Base-by-base conservation (phyloP, 2,113 vertebrate species). In the Vidua chalybeata region DNA sequence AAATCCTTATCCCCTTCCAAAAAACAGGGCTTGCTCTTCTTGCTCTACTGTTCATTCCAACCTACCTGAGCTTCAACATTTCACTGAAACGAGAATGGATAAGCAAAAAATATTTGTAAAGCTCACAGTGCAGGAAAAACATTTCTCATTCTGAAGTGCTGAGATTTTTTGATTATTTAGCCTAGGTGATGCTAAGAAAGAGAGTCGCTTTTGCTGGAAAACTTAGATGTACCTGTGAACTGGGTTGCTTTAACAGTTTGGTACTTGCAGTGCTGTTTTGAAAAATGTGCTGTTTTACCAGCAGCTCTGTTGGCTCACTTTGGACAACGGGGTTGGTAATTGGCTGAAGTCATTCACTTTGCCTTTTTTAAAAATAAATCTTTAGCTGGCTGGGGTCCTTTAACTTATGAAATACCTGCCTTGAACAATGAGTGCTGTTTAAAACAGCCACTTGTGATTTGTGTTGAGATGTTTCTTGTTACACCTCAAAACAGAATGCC, bases 261-360 rank as follows among this genome's bases (percentile, higher is more conserved):
- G 21, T 23, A 22, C 7, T 82, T 85, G 20, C 5, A 43, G 8
- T 39, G 23, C 0, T 6, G 5, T 21, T 81, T 85, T 0, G 0
- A 64, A 89, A 74, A n/a, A 54, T 1, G 3, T 8, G 1, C 12
- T 54, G 5, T 45, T 77, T 18, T 46, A 52, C 12, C 13, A 39
- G n/a, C 4, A 1, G 31, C 23, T 20, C 18, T 43, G 4, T 68
- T 3, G 31, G 23, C 21, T 71, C 19, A 27, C 21, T 63, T 51
- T 62, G 41, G 22, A 30, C 31, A 55, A 20, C 1, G 10, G 10
- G 11, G 2, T 39, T 78, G 28, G 10, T 76, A 35, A 55, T 46
- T 39, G 4, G 58, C 28, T 67, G 45, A 81, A 75, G 8, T 12
- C 1, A 2, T 79, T 86, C 15, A 22, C 7, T 64, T 92, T 62